Conservation (phyloP, 2,797 vertebrate species). For the Borostomias antarcticus region DNA sequence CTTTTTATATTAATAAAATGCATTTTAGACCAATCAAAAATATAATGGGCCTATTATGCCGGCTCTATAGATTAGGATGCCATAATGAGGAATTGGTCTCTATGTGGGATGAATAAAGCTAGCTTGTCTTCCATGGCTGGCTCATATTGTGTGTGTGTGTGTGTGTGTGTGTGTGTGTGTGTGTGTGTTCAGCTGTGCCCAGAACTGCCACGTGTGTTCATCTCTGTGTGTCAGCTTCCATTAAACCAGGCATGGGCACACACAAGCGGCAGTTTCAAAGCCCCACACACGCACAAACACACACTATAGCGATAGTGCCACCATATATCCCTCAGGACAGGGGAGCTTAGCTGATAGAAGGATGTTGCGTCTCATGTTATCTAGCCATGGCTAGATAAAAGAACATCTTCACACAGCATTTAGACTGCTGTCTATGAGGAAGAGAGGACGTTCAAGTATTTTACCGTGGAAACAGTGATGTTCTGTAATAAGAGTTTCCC, state of each 20-base stretch:
- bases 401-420: slow-evolving; percentile 7
- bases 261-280: not conserved
- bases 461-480: too few species aligned
- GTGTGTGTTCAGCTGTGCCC: slow-evolving; percentile 4
- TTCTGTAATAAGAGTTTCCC: too few species aligned
- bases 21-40: too few species aligned
- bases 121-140: not conserved
- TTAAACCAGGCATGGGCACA: slow-evolving; percentile 8
- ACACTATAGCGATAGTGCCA: not conserved
- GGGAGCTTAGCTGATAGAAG: not conserved
- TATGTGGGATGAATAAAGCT: slow-evolving; percentile 4
- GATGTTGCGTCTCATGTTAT: not conserved
- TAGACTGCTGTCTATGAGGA: not conserved
- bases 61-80: too few species aligned
- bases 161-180: slow-evolving; percentile 17
- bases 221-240: slow-evolving; percentile 11
- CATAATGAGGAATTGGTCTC: too few species aligned
- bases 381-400: not conserved
- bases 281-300: not conserved
- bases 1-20: too few species aligned
- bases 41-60: too few species aligned
- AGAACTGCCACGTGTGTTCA: not conserved
- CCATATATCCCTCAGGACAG: not conserved
- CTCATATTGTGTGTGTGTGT: not conserved
- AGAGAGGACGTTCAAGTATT: slow-evolving; percentile 1